A percentile compares a stretch with the other conserved stretches of the same genome.
Evolutionary conservation across 2,797 vertebrate species (phyloP).

Genomic region (Poecilia picta): DNA sequence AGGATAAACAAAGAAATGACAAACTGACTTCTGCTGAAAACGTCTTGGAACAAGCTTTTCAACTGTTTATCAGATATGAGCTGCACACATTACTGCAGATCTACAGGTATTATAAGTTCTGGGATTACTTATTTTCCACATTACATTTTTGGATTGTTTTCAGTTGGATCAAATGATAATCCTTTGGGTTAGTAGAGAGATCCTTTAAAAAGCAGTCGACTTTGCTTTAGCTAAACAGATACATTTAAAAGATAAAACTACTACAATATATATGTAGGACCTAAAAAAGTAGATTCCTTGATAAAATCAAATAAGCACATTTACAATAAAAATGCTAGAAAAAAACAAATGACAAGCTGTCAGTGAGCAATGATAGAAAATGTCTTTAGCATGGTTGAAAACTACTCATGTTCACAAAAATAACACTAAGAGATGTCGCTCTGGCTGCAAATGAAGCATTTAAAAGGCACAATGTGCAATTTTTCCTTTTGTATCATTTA

Average conservation of each 20-base stretch:
- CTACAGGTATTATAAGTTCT: background rate
- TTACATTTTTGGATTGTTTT: background rate
- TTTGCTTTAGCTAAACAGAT: background rate
- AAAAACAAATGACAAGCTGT: background rate
- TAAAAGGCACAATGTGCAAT: conserved; percentile 78
- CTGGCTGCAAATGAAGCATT: conserved; percentile 52
- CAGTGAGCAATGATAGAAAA: conserved; percentile 3
- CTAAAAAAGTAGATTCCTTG: background rate
- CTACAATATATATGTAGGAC: conserved; percentile 1
- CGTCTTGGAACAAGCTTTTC: background rate
- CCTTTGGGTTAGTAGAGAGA: background rate
- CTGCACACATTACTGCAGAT: conserved; percentile 1
- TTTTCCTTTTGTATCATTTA: conserved; percentile 55
- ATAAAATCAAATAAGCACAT: background rate
- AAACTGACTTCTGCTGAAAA: background rate
- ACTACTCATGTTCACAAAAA: conserved; percentile 39
- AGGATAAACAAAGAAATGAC: conserved; percentile 11
- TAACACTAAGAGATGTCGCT: conserved; percentile 14
- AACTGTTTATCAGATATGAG: background rate
- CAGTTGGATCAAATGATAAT: background rate
- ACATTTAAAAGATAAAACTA: background rate
- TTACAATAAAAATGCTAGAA: conserved; percentile 9
- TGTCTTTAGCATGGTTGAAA: background rate
- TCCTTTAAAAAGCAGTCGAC: background rate
- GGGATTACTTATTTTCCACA: background rate